Evolutionary conservation across 2,113 vertebrate genomes (phyloP).

Genomic region (Sisor rabdophorus): DNA sequence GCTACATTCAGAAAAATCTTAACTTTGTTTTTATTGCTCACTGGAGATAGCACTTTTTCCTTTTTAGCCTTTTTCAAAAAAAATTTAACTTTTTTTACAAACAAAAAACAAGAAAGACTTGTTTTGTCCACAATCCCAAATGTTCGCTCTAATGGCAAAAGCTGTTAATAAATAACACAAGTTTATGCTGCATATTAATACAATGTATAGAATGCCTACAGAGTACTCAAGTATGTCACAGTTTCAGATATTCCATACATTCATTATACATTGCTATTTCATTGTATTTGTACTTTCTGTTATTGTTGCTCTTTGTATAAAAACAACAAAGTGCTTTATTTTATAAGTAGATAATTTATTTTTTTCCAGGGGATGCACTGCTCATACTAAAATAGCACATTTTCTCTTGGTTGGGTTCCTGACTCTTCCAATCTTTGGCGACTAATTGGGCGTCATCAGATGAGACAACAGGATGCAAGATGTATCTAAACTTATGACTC

Average conservation of each 20-base stretch:
- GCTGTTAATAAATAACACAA: background rate
- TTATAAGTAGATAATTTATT: background rate
- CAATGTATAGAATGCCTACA: background rate
- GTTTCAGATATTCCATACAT: background rate
- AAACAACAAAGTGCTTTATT: background rate
- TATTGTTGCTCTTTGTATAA: background rate
- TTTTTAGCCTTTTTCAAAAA: conserved; percentile 24
- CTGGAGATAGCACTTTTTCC: conserved; percentile 32
- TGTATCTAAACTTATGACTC: conserved; percentile 33
- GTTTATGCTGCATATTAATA: background rate
- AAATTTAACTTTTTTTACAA: background rate
- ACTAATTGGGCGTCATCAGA: conserved; percentile 27
- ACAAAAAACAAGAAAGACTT: background rate
- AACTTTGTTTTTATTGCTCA: conserved; percentile 37
- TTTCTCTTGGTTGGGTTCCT: conserved; percentile 12
- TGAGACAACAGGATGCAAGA: conserved; percentile 25
- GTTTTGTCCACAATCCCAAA: conserved; percentile 6
- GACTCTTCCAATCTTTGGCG: conserved; percentile 26
- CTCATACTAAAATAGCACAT: conserved; percentile 35
- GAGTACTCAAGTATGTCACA: background rate
- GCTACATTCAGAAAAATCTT: conserved; percentile 18
- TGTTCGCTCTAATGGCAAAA: background rate
- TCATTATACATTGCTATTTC: background rate
- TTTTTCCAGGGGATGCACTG: conserved; percentile 1
- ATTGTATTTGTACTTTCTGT: background rate